Percentiles rank a stretch among this genome's conserved stretches.
These are phyloP conservation scores for Lordiphosa stackelbergi DNA, from an alignment of 1,140 invertebrate species.

Conservation along the genomic window DNA sequence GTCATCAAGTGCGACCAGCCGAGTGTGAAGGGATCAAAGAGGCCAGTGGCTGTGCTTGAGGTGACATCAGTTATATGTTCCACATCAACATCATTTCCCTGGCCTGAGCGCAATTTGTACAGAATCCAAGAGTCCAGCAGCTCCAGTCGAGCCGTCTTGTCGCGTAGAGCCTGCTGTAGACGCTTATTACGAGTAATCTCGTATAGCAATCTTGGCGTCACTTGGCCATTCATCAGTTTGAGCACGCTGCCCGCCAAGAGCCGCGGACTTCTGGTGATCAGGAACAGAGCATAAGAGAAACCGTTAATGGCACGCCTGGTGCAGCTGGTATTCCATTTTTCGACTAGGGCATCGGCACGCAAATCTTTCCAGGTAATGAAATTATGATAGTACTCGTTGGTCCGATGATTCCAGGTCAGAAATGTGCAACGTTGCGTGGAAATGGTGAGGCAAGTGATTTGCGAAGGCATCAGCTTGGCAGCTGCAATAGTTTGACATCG, in stretches of 20 bases:
- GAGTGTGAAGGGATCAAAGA: slow-evolving; percentile 95
- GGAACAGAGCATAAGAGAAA: slow-evolving; percentile 82
- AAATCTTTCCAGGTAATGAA: slow-evolving; percentile 98
- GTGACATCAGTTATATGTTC: slow-evolving; percentile 91
- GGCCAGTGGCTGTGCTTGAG: slow-evolving; percentile 91
- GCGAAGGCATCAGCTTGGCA: slow-evolving; percentile 79
- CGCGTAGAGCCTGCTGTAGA: slow-evolving; percentile 80
- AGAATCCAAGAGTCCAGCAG: slow-evolving; percentile 96
- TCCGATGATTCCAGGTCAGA: slow-evolving; percentile 91
- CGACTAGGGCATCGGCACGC: slow-evolving; percentile 87
- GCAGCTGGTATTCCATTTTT: slow-evolving; percentile 90
- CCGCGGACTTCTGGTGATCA: slow-evolving; percentile 86
- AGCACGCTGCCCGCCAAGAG: slow-evolving; percentile 89
- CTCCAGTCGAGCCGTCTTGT: slow-evolving; percentile 88
- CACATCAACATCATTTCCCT: slow-evolving; percentile 31
- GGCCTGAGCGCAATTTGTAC: slow-evolving; percentile 82
- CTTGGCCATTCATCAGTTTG: slow-evolving; percentile 89
- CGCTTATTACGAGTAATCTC: slow-evolving; percentile 84
- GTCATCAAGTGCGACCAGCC: slow-evolving; percentile 82
- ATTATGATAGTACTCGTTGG: slow-evolving; percentile 91
- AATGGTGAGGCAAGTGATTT: slow-evolving; percentile 89
- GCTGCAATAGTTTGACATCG: slow-evolving; percentile 76
- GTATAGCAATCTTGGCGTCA: slow-evolving; percentile 88
- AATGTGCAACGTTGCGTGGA: slow-evolving; percentile 93
- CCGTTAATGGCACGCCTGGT: slow-evolving; percentile 82